Base-by-base conservation (phyloP, 2,888 invertebrate genomes). In the Acanthoscelides obtectus region DNA sequence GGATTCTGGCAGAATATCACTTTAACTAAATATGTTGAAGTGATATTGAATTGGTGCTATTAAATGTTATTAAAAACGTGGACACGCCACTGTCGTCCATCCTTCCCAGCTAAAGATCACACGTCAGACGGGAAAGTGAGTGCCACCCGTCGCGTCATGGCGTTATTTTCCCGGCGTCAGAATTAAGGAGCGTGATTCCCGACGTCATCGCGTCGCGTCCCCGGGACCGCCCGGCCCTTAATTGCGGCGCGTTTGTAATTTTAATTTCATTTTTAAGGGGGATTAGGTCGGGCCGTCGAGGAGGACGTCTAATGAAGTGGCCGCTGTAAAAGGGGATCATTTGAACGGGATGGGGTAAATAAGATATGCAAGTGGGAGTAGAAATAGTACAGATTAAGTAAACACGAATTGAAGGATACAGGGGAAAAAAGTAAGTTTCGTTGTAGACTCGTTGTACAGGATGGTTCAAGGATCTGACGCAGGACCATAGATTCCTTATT, bases 201-300 rank as follows among this genome's bases (percentile, higher is more conserved):
- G 25, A 25, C 25, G 25, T 8, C 45, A 45, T 45, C 45, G 12
- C 5, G 45, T 1, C 45, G 45, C 17, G 12, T 12, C 17, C 17
- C 17, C 72, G 72, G 72, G 69, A 73, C 77, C 81, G 80, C 81
- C 80, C 79, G 77, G 69, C 75, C 72, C 72, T 73, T 80, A 81
- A 81, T 81, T 82, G 81, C 78, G 79, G 79, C 73, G 76, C 77
- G 79, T 80, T 80, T 79, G 77, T 80, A 79, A 80, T 81, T 81
- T 80, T 81, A 81, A 81, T 82, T 81, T 80, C 75, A 77, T 80
- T 81, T 75, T 72, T 76, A 73, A 73, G 74, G 72, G 74, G 73
- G 71, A 76, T 74, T 72, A 71, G 63, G 68, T 71, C 69, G 68
- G 66, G 22, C 45, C 12, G 45, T 45, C 45, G 45, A 45, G 45